phyloP scores from a whole-genome alignment of 2,113 vertebrate genomes.

The Hepsetus odoe region DNA sequence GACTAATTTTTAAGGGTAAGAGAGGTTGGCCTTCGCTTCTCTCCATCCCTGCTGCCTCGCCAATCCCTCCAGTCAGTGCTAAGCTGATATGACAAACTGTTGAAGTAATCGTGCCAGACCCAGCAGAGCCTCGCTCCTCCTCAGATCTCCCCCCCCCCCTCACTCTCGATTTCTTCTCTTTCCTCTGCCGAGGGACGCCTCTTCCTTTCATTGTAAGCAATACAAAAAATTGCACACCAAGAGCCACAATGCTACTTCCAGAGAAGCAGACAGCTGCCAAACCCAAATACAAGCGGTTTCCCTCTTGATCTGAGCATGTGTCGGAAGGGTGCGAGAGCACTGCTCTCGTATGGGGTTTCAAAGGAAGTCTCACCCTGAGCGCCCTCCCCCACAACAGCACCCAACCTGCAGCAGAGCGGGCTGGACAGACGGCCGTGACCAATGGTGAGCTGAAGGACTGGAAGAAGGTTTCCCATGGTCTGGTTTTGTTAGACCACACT shows the following conservation, averaged over 20 bases:
- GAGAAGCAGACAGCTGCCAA: conserved; percentile 13
- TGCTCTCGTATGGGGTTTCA: conserved; percentile 11
- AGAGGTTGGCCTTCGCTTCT: conserved; percentile 3
- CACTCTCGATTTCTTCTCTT: conserved; percentile 11
- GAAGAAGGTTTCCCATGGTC: not conserved
- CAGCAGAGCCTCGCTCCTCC: conserved; percentile 48
- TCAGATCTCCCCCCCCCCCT: conserved; percentile 34
- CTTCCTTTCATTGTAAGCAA: conserved; percentile 47
- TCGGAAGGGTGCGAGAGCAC: not conserved
- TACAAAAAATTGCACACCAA: conserved; percentile 42
- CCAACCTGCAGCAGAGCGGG: conserved; percentile 46
- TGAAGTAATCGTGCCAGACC: conserved; percentile 65
- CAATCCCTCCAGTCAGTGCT: conserved; percentile 58
- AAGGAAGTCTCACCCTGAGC: conserved; percentile 28
- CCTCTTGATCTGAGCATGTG: conserved; percentile 17
- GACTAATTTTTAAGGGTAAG: not conserved
- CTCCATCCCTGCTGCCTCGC: conserved; percentile 29
- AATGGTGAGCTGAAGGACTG: not conserved
- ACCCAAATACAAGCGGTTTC: conserved; percentile 14
- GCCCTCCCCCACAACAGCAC: conserved; percentile 14
- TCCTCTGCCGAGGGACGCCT: conserved; percentile 24
- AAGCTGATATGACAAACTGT: conserved; percentile 70
- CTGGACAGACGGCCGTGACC: not conserved
- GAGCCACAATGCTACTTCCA: conserved; percentile 14
- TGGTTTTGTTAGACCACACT: not conserved